Evolutionary conservation across 2,113 vertebrate species (phyloP).

Genomic region (Channa argus): DNA sequence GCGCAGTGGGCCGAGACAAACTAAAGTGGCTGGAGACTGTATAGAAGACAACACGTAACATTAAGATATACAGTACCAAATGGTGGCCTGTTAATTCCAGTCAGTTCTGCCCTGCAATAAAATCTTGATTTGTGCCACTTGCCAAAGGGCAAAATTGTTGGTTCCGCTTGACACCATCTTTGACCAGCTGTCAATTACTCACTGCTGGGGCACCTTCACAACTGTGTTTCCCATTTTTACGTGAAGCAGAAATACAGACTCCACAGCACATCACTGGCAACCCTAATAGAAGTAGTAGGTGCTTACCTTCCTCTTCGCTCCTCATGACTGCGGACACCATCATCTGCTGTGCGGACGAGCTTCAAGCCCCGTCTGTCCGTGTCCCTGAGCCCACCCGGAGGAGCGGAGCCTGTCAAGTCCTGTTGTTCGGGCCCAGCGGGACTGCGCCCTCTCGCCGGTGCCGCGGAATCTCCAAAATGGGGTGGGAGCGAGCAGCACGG

Average conservation of each 20-base stretch:
- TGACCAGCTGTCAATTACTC: not conserved
- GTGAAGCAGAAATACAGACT: too few species aligned
- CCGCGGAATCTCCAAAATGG: slow-evolving; percentile 29
- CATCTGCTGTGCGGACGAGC: not conserved
- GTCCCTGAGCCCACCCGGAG: slow-evolving; percentile 28
- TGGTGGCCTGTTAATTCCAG: not conserved
- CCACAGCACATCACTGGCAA: not conserved
- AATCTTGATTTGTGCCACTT: not conserved
- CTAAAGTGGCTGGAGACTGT: not conserved
- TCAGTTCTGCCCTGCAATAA: not conserved
- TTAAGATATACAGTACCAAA: not conserved
- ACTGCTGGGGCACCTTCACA: not conserved
- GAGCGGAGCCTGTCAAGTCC: not conserved
- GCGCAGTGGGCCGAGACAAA: not conserved
- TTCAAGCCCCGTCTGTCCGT: not conserved
- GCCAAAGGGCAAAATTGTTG: not conserved
- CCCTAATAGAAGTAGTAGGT: not conserved
- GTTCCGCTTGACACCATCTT: slow-evolving; percentile 15
- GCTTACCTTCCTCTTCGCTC: slow-evolving; percentile 25
- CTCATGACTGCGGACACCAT: not conserved
- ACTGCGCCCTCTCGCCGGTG: slow-evolving; percentile 22
- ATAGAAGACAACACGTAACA: not conserved
- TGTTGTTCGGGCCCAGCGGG: slow-evolving; percentile 13
- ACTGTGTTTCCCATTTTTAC: too few species aligned
- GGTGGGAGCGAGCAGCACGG: slow-evolving; percentile 36